A percentile compares a stretch with the other conserved stretches of the same genome.
phyloP scores from a whole-genome alignment of 2,888 invertebrate genomes.

The Sarcophaga carnaria region DNA sequence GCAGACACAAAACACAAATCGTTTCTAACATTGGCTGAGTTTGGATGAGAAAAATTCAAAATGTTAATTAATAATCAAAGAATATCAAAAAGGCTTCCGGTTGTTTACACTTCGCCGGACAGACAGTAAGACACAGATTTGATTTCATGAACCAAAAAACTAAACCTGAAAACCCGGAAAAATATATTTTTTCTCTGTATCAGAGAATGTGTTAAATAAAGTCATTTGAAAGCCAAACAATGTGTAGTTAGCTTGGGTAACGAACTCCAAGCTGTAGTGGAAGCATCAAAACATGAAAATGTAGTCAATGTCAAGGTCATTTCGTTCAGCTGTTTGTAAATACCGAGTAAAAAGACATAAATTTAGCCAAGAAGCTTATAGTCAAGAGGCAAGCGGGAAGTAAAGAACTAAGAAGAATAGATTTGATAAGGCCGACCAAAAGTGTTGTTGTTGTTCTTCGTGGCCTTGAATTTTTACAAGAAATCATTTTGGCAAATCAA shows the following conservation, averaged over 20 bases:
- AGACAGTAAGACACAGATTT: not conserved
- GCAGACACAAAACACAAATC: not conserved
- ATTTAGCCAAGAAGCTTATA: no score
- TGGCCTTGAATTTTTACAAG: no score
- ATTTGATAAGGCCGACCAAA: no score
- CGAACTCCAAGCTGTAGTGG: not conserved
- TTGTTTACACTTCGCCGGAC: not conserved
- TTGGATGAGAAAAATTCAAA: not conserved
- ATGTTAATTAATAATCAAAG: not conserved
- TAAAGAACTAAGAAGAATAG: no score
- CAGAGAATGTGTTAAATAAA: conserved; percentile 22
- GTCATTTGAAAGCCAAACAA: not conserved
- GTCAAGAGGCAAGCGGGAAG: no score
- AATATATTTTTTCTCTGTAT: not conserved
- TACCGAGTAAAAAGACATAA: not conserved
- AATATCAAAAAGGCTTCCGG: conserved; percentile 15
- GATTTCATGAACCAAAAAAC: not conserved
- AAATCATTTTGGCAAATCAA: no score
- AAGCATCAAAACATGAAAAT: not conserved
- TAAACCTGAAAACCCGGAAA: not conserved
- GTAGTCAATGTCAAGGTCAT: conserved; percentile 26
- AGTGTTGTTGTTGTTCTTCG: no score
- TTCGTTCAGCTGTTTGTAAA: not conserved
- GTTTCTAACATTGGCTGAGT: not conserved
- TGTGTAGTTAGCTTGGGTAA: not conserved